Percentiles rank a stretch among this genome's conserved stretches.
phyloP scores from a whole-genome alignment of 1,140 invertebrate genomes.

The Caenorhabditis tropicalis region DNA sequence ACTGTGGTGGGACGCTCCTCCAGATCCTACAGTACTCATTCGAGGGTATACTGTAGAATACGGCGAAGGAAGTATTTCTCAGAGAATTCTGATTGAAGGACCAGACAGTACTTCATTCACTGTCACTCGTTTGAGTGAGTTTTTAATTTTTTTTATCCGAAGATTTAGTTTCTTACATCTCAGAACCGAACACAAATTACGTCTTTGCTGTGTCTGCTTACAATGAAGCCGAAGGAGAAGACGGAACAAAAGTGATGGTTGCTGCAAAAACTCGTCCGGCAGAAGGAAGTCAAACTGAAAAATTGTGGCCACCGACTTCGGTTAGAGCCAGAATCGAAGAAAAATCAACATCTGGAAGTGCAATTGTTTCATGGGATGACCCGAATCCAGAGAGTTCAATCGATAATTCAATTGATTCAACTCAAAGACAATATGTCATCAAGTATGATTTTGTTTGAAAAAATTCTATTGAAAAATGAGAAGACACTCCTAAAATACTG shows the following conservation, averaged over 20 bases:
- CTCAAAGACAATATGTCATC: conserved; percentile 56
- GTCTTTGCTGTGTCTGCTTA: conserved; percentile 68
- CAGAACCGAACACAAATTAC: conserved; percentile 68
- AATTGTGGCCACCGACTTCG: conserved; percentile 54
- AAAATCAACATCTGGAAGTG: conserved; percentile 45
- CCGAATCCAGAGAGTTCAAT: conserved; percentile 56
- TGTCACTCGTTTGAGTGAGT: conserved; percentile 60
- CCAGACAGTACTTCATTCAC: conserved; percentile 64
- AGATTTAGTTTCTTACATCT: conserved; percentile 8
- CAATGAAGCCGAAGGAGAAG: conserved; percentile 69
- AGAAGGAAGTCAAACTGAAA: conserved; percentile 2
- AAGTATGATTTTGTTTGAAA: conserved; percentile 47
- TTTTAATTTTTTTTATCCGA: neutral
- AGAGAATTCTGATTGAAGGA: conserved; percentile 65
- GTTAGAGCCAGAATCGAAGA: conserved; percentile 51
- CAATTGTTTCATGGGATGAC: conserved; percentile 60
- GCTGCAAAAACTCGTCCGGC: conserved; percentile 59
- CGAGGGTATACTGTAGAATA: conserved; percentile 69
- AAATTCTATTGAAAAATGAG: too few species aligned
- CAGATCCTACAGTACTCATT: conserved; percentile 60
- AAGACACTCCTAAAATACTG: too few species aligned
- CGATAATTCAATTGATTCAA: conserved; percentile 44
- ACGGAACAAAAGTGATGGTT: conserved; percentile 65
- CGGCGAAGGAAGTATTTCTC: conserved; percentile 64
- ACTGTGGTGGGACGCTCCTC: conserved; percentile 67